Evolutionary conservation across 2,888 invertebrate genomes (phyloP), one percentile per base, ranked within the genome.

Genomic region (Limnephilus lunatus): DNA sequence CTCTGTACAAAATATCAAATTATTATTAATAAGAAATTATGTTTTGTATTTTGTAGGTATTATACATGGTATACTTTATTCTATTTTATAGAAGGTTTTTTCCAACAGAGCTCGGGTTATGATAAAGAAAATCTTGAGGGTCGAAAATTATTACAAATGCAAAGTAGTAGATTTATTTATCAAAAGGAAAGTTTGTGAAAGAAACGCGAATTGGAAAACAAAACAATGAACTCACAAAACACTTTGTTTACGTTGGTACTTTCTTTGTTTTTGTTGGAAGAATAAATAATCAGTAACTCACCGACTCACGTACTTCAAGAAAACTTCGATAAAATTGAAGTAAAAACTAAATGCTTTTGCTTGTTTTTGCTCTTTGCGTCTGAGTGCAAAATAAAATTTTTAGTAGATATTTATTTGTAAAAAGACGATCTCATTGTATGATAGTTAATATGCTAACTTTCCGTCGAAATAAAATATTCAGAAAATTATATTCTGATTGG

Each of bases 261-360:
- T 90, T 90, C 85, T 35, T 86, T 86, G 85, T 86, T 30, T 86
- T 0, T 86, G 35, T n/a, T 86, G 44, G 12, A 86, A 48, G 35
- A 44, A 39, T 48, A 86, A n/a, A 39, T 48, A 4, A 86, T 83
- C 35, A 4, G 48, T 86, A 44, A 15, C 48, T 86, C n/a, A 44
- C 86, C 0, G 30, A 30, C 11, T 48, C 30, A 25, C 25, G 68
- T 7, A 68, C 25, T 68, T 68, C 2, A 25, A 68, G n/a, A 68
- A n/a, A n/a, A 9, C 7, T 68, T 68, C 1, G 2, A 9, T 1
- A 68, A n/a, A 68, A 44, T 12, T 19, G 2, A 68, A 68, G 25
- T 25, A 68, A 68, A 68, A 68, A 68, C 25, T 1, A 68, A 68
- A 68, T 68, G 5, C 19, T 68, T 25, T 68, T 19, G 4, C 19